Conservation (phyloP, 2,888 invertebrate species). For the Ophion ventricosus region DNA sequence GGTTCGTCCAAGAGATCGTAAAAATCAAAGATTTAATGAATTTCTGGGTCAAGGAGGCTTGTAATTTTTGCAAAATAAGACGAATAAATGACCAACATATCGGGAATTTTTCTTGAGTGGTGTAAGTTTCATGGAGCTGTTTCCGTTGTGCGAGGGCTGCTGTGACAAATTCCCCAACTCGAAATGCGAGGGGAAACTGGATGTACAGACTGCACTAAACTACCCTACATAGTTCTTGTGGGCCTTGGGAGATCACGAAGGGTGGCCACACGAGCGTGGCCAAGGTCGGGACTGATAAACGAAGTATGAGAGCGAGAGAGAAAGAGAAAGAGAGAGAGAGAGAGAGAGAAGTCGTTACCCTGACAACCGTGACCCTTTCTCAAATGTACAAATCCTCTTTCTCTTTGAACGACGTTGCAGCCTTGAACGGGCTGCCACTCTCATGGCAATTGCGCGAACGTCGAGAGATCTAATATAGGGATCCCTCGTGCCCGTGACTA, state of each 20-base stretch:
- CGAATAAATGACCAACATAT: neutral
- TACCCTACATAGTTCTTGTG: constrained; percentile 30
- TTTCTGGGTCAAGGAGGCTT: neutral
- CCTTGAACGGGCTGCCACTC: constrained; percentile 51
- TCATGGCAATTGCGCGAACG: constrained; percentile 32
- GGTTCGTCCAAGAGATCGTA: neutral
- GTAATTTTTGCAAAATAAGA: neutral
- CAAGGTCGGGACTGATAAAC: constrained; percentile 81
- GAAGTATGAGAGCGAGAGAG: constrained; percentile 53
- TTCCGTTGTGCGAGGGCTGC: neutral
- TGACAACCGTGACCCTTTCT: constrained; percentile 74
- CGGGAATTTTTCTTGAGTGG: neutral
- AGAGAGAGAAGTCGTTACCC: constrained; percentile 73
- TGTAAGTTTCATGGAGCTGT: neutral
- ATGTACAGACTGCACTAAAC: constrained; percentile 18
- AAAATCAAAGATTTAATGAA: neutral
- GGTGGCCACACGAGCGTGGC: constrained; percentile 76
- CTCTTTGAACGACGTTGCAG: constrained; percentile 41
- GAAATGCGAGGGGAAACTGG: neutral
- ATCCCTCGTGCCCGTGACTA: constrained; percentile 37
- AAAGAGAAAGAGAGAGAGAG: constrained; percentile 2
- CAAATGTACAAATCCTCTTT: constrained; percentile 50
- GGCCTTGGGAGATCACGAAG: constrained; percentile 56
- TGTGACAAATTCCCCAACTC: neutral
- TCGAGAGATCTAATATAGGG: constrained; percentile 24